phyloP scores from a whole-genome alignment of 1,140 invertebrate species.

The Drosophila erecta region DNA sequence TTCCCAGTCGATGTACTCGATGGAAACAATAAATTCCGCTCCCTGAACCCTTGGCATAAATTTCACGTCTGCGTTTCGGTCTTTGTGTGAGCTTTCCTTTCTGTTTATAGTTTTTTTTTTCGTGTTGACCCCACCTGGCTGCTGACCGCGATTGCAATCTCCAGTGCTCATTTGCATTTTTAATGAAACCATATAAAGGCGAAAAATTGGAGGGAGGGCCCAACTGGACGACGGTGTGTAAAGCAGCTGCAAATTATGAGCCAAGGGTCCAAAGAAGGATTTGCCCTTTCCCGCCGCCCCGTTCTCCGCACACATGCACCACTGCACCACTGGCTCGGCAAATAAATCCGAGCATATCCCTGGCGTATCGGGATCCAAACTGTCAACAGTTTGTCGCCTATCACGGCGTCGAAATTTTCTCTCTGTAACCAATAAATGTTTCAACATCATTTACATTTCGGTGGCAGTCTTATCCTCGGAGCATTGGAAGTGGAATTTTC shows the following conservation, averaged over 20 bases:
- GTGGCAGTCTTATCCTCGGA: conserved; percentile 45
- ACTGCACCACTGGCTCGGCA: conserved; percentile 13
- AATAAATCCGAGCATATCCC: conserved; percentile 49
- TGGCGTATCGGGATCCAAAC: conserved; percentile 31
- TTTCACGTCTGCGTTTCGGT: conserved; percentile 57
- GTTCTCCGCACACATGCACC: neutral
- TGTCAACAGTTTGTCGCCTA: conserved; percentile 58
- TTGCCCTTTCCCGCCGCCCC: conserved; percentile 3
- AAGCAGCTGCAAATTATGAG: conserved; percentile 63
- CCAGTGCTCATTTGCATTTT: conserved; percentile 77
- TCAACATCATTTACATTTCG: conserved; percentile 69
- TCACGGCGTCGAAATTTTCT: conserved; percentile 37
- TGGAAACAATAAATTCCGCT: conserved; percentile 40
- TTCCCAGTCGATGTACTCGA: conserved; percentile 30
- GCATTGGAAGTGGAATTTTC: conserved; percentile 56
- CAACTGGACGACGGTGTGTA: conserved; percentile 33
- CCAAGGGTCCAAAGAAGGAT: conserved; percentile 23
- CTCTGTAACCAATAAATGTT: conserved; percentile 66
- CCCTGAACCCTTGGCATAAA: conserved; percentile 71
- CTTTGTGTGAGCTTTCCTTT: conserved; percentile 44
- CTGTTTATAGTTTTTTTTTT: conserved; percentile 29
- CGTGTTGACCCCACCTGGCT: conserved; percentile 39
- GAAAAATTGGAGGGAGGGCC: conserved; percentile 17
- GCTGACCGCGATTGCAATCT: conserved; percentile 61
- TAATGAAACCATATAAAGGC: conserved; percentile 69